Base-by-base conservation (phyloP, 2,113 vertebrate genomes). In the Coreoperca whiteheadi region DNA sequence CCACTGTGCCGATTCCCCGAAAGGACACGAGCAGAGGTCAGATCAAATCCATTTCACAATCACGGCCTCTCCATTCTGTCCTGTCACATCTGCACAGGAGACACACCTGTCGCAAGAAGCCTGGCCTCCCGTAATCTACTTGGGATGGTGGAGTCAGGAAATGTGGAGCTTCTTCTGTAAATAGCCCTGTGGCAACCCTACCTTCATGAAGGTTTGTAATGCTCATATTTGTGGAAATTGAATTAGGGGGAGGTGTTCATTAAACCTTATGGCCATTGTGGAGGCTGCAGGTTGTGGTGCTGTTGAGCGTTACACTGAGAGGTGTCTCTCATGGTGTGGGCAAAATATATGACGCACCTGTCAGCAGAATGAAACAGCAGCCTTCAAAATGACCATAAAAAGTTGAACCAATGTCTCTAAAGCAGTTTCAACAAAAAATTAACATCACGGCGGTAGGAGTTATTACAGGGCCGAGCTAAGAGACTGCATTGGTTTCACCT, bases 1-100 rank as follows among this genome's bases (percentile, higher is more conserved):
- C 30, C 37, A 54, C 59, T 64, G 14, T 25, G 11, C 18, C 12
- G 14, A 48, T 53, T 85, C 63, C 65, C n/a, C 51, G 14, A 83
- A 28, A 18, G 68, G 72, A 66, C 50, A n/a, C 8, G 16, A 54
- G n/a, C 0, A 28, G 20, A 37, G 15, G 4, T 59, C 11, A 28
- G 25, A 7, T 56, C 1, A 39, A 61, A 34, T 34, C 18, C 4
- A 6, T 69, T 65, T 66, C 57, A 69, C 15, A 72, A 69, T 60
- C 56, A 77, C 53, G 15, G 39, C 34, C 18, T 74, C 30, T 69
- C 4, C 23, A 4, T 21, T 28, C 28, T 48, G 14, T 32, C 32
- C 18, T 4, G 4, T 70, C 28, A 34, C 18, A 6, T 10, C 1
- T 18, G n/a, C 16, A 23, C n/a, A 66, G 4, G 2, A 6, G 23